A percentile compares a stretch with the other conserved stretches of the same genome.
Conservation (phyloP, 2,113 vertebrate species). For the Crotalus viridis region DNA sequence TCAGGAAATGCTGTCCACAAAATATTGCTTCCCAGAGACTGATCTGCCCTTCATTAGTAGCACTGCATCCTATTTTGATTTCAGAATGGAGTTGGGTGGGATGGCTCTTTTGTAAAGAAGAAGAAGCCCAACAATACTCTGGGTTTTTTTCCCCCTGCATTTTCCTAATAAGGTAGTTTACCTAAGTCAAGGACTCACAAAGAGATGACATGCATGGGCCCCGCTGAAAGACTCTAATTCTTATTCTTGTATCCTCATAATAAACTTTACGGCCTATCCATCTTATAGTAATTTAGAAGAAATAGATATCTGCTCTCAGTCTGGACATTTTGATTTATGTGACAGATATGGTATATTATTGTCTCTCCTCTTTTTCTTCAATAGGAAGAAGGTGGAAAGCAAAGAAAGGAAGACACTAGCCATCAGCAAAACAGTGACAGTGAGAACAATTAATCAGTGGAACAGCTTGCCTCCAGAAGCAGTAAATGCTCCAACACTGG, state of each 20-base stretch:
- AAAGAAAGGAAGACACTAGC: not conserved
- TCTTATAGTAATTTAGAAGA: not conserved
- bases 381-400: not conserved
- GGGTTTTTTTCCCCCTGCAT: not conserved
- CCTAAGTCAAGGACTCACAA: not conserved
- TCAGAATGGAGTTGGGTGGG: not conserved
- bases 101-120: not conserved
- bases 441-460: too few relatives aligned
- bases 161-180: not conserved
- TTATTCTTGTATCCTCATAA: not conserved
- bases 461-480: too few relatives aligned
- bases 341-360: not conserved
- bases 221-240: not conserved
- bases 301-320: not conserved
- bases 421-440: not conserved
- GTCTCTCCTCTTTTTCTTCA: not conserved
- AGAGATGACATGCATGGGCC: not conserved
- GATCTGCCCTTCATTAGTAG: not conserved
- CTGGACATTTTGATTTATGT: not conserved
- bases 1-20: not conserved
- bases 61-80: not conserved
- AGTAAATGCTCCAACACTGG: too few relatives aligned
- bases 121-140: not conserved
- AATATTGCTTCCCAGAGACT: not conserved
- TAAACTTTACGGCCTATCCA: not conserved